Evolutionary conservation across 2,797 vertebrate genomes (phyloP), one percentile per base, ranked within the genome.

Genomic region (Helarctos malayanus): DNA sequence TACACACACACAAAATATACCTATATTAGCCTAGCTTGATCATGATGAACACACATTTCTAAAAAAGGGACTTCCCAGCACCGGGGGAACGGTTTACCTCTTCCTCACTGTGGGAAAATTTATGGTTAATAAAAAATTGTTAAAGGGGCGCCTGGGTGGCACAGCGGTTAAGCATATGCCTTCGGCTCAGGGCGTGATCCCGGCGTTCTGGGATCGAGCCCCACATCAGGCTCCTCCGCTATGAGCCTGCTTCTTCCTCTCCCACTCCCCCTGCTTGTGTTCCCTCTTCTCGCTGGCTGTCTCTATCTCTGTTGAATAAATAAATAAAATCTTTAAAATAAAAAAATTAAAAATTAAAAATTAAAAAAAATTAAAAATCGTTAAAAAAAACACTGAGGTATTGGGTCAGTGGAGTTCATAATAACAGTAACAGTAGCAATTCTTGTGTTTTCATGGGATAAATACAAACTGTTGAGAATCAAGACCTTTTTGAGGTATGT

Each of bases 21-120:
- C 8, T 49, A 41, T 13, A 29, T 95, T 71, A 95, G 93, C 73
- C 93, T 95, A 49, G 95, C 94, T 98, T 94, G 94, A 89, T 93
- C 93, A 82, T 32, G 97, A 98, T 98, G 98, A 98, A 97, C 91
- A 96, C 89, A 95, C 94, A 87, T 94, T 98, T 98, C 97, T 98
- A 97, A 98, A 97, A 95, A 98, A 89, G 98, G 98, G 98, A 98
- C 98, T 99, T 99, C 98, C 98, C 98, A 69, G 59, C 12, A 87
- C 29, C 54, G 45, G 98, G 97, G 92, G 97, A 98, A 98, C 91
- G 56, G 87, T 95, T 83, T 94, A 96, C 86, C 85, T 97, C 97
- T 98, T 97, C 78, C 94, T 87, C 89, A 87, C 65, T 95, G 82
- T 1, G 35, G 87, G 93, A 96, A 96, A 88, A 93, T 94, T 61